Percentiles rank a stretch among this genome's conserved stretches.
Evolutionary conservation across 2,888 invertebrate species (phyloP).

Genomic region (Leucania comma): DNA sequence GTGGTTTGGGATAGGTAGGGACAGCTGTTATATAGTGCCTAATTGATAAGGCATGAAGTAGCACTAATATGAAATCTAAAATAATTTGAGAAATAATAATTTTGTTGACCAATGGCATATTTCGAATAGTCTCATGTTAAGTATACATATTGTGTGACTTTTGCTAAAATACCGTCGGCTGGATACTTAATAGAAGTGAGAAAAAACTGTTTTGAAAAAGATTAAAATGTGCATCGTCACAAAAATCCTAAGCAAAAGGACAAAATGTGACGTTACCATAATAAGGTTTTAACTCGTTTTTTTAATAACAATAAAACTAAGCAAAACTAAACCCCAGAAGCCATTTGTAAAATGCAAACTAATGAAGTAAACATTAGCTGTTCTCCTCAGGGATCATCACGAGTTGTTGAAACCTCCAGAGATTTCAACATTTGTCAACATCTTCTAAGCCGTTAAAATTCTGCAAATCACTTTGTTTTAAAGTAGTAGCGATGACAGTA

Average conservation of each 20-base stretch:
- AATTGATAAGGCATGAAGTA: not conserved
- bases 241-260: not conserved
- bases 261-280: not conserved
- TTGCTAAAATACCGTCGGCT: too few relatives aligned
- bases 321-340: slow-evolving; percentile 60
- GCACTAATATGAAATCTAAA: too few relatives aligned
- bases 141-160: too few relatives aligned
- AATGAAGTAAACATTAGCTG: slow-evolving; percentile 72
- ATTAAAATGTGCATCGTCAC: not conserved
- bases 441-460: slow-evolving; percentile 39
- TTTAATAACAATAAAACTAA: not conserved
- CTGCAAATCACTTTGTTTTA: slow-evolving; percentile 65
- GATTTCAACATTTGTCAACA: slow-evolving; percentile 69
- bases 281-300: not conserved
- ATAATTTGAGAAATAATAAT: too few relatives aligned
- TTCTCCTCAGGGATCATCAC: slow-evolving; percentile 54
- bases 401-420: slow-evolving; percentile 47
- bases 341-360: slow-evolving; percentile 68
- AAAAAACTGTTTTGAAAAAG: not conserved
- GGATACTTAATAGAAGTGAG: not conserved
- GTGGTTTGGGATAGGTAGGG: not conserved
- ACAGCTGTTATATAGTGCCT: not conserved
- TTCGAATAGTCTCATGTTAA: too few relatives aligned
- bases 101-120: too few relatives aligned
- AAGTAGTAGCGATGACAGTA: slow-evolving; percentile 60